Percentiles rank a stretch among this genome's conserved stretches.
phyloP scores from a whole-genome alignment of 2,888 invertebrate genomes.

The Prostheceraeus crozeri region DNA sequence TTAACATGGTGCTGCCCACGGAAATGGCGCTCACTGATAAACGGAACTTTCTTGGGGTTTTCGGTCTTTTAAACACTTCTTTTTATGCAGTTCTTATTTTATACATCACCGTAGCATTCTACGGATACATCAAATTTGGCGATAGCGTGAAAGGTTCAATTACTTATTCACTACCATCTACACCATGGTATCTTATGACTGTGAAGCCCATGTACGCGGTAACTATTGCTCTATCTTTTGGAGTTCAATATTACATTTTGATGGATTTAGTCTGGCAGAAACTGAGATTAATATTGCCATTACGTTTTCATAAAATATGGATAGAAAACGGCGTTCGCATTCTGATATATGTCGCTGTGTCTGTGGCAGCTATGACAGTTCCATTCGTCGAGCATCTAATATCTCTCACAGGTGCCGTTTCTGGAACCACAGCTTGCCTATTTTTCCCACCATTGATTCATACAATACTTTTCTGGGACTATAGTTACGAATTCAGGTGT shows the following conservation, averaged over 20 bases:
- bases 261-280: conserved; percentile 72
- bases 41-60: not conserved
- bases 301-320: too few species aligned
- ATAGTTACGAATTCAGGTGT: too few species aligned
- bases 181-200: conserved; percentile 58
- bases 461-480: too few species aligned
- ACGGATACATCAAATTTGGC: conserved; percentile 42
- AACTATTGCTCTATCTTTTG: conserved; percentile 82
- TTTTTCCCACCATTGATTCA: too few species aligned
- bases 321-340: too few species aligned
- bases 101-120: conserved; percentile 37
- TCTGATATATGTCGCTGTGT: too few species aligned
- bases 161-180: conserved; percentile 33
- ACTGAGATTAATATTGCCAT: too few species aligned
- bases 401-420: too few species aligned
- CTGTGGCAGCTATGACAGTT: too few species aligned
- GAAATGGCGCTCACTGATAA: conserved; percentile 26
- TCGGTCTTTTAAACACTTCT: conserved; percentile 30
- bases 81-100: conserved; percentile 28
- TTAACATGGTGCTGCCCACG: conserved; percentile 32
- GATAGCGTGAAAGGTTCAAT: conserved; percentile 48
- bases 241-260: conserved; percentile 85
- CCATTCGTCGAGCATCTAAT: too few species aligned
- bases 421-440: too few species aligned
- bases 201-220: conserved; percentile 75